Base-by-base conservation (phyloP, 1,140 invertebrate genomes). In the Ylistrum balloti region DNA sequence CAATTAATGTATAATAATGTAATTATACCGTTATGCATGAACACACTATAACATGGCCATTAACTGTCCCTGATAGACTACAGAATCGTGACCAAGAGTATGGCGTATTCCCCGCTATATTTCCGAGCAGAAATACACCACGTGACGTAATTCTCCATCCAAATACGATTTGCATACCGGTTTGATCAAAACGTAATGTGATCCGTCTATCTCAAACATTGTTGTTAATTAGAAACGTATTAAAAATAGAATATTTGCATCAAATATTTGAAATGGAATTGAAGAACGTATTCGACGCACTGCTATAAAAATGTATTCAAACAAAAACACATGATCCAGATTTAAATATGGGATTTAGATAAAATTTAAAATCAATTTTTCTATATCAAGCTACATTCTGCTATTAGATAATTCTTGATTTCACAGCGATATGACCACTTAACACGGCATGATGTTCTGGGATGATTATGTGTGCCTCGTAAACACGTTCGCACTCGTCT, bases 161-260 rank as follows among this genome's bases (percentile, higher is more conserved):
- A n/a, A 74, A 74, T 74, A 74, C 56, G 22, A n/a, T 74, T 74
- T 17, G 22, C 45, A 17, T 1, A 28, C 20, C 3, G 56, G 28
- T n/a, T 74, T n/a, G 56, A 74, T n/a, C n/a, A 74, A 17, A 74
- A 11, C 56, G 56, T 74, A 74, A 74, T n/a, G 56, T 74, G 56
- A 74, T n/a, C n/a, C 7, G 3, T 74, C 3, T 74, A 1, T 74
- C 28, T 74, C n/a, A 74, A 5, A 28, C 56, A 28, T 74, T 74
- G 28, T 17, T n/a, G 56, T 74, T 17, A 74, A 74, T 74, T 74
- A 28, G 28, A 45, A n/a, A 28, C 28, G 20, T 56, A 7, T 56
- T 22, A 1, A 74, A 5, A 0, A 28, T 28, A n/a, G n/a, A 28
- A 74, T 74, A 74, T 3, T 5, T 28, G 28, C 56, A 74, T n/a